Evolutionary conservation across 2,888 invertebrate genomes (phyloP).

Genomic region (Cenopis cana): DNA sequence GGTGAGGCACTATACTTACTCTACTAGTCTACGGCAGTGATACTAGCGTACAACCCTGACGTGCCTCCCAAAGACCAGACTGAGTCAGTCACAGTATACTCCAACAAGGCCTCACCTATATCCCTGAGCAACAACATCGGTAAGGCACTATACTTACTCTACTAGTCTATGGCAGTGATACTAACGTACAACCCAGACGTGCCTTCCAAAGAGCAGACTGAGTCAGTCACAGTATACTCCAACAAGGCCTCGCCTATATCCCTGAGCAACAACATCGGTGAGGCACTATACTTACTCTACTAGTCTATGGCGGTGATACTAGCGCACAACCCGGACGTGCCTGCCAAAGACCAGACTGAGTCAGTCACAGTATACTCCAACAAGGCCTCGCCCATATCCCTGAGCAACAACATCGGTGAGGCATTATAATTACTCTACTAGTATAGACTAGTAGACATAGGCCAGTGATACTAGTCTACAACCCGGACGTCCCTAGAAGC

Average conservation of each 20-base stretch:
- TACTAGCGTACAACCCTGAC: constrained; percentile 84
- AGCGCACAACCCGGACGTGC: constrained; percentile 87
- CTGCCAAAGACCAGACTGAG: constrained; percentile 54
- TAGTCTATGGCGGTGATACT: constrained; percentile 84
- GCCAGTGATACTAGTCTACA: constrained; percentile 87
- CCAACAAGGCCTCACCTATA: constrained; percentile 74
- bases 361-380: constrained; percentile 59
- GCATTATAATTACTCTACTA: neutral
- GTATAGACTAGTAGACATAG: too few relatives aligned
- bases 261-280: constrained; percentile 67
- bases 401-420: constrained; percentile 67
- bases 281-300: constrained; percentile 30
- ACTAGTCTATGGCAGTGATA: neutral
- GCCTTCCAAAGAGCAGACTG: constrained; percentile 54
- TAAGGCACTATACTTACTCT: neutral
- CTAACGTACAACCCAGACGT: constrained; percentile 86
- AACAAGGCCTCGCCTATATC: constrained; percentile 78
- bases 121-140: constrained; percentile 57
- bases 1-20: neutral
- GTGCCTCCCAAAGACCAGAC: constrained; percentile 54
- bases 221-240: constrained; percentile 58
- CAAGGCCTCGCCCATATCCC: constrained; percentile 76
- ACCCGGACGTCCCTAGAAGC: too few relatives aligned
- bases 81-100: constrained; percentile 56
- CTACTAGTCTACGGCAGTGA: neutral